A percentile compares a stretch with the other conserved stretches of the same genome.
Evolutionary conservation across 2,888 invertebrate species (phyloP).

Genomic region (Cheilosia soror): DNA sequence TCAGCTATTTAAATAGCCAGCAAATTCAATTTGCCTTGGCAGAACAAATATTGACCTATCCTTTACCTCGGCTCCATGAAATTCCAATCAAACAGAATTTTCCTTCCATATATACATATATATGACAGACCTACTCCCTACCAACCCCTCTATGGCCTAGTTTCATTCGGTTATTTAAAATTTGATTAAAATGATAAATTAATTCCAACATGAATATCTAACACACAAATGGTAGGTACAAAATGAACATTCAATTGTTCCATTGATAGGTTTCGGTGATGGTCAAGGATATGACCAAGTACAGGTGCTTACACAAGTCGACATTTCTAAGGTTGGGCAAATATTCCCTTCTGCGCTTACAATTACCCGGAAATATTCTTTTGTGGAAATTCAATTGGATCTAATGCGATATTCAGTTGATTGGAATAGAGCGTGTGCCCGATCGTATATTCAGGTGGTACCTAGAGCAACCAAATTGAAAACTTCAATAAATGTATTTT

Average conservation of each 20-base stretch:
- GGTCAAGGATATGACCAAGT: background rate
- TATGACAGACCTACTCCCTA: too few species aligned
- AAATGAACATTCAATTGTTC: slow-evolving; percentile 33
- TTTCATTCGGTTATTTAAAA: slow-evolving; percentile 2
- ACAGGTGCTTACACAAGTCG: background rate
- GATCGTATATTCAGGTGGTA: background rate
- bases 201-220: slow-evolving; percentile 38
- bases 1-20: slow-evolving; percentile 41
- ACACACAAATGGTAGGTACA: slow-evolving; percentile 16
- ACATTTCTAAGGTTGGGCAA: background rate
- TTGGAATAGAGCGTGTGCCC: slow-evolving; percentile 12
- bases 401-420: slow-evolving; percentile 60
- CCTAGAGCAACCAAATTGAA: background rate
- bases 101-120: background rate
- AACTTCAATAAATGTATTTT: slow-evolving; percentile 44
- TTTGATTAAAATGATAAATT: slow-evolving; percentile 53
- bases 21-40: slow-evolving; percentile 38
- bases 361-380: slow-evolving; percentile 23
- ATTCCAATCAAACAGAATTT: slow-evolving; percentile 7
- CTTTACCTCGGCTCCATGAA: background rate
- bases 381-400: slow-evolving; percentile 53
- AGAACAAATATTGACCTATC: slow-evolving; percentile 8
- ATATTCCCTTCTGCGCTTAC: background rate
- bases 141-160: too few species aligned
- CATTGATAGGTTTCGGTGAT: slow-evolving; percentile 11